Conservation (phyloP, 2,113 vertebrate genomes). For the Podocnemis expansa region DNA sequence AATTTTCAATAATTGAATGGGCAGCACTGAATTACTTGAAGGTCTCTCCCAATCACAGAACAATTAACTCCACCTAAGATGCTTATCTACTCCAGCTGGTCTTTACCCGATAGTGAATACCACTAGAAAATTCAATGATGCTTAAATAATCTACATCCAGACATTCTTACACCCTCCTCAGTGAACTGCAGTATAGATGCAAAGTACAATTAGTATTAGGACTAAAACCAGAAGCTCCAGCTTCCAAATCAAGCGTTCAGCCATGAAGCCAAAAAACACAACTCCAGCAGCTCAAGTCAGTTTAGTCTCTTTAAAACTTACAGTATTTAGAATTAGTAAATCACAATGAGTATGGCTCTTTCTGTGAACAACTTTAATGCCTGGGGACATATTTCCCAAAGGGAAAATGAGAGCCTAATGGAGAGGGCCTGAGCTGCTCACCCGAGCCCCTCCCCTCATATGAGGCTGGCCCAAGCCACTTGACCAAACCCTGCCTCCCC, state of each 20-base stretch:
- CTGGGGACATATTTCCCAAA: no score
- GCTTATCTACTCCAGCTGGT: slow-evolving; percentile 57
- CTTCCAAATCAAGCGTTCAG: slow-evolving; percentile 73
- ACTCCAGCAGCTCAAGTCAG: slow-evolving; percentile 58
- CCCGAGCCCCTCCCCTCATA: no score
- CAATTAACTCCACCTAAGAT: slow-evolving; percentile 40
- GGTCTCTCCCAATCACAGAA: slow-evolving; percentile 36
- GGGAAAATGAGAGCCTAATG: no score
- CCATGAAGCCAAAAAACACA: slow-evolving; percentile 62
- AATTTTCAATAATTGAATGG: not conserved
- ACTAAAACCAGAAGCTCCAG: slow-evolving; percentile 61
- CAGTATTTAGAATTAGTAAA: slow-evolving; percentile 61
- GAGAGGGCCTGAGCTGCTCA: no score
- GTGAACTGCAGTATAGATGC: slow-evolving; percentile 28
- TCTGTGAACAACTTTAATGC: no score
- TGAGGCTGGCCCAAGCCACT: no score
- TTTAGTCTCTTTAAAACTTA: slow-evolving; percentile 61
- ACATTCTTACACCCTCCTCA: slow-evolving; percentile 54
- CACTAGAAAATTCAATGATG: slow-evolving; percentile 16
- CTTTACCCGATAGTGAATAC: slow-evolving; percentile 52
- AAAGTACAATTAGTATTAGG: slow-evolving; percentile 68
- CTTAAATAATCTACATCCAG: slow-evolving; percentile 53
- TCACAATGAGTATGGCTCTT: slow-evolving; percentile 37
- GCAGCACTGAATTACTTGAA: slow-evolving; percentile 21
- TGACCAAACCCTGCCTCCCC: no score